Conservation (phyloP, 2,888 invertebrate genomes). For the Drosophila hamatofila region DNA sequence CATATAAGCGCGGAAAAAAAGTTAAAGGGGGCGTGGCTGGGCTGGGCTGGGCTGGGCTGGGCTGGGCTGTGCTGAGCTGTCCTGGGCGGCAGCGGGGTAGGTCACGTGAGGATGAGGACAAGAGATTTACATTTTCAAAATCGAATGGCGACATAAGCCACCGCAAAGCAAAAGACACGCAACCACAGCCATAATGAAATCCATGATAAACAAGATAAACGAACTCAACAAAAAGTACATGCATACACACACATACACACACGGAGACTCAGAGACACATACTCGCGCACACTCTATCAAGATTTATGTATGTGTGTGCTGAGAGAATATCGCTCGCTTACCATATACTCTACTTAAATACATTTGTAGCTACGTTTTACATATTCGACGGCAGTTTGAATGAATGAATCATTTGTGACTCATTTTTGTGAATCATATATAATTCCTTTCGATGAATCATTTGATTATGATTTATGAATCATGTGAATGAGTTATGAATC, state of each 20-base stretch:
- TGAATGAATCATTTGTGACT: no score
- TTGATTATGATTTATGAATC: background rate
- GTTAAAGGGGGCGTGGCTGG: background rate
- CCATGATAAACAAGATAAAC: constrained; percentile 78
- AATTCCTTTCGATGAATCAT: background rate
- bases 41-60: background rate
- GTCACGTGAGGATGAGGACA: constrained; percentile 46
- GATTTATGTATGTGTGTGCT: background rate
- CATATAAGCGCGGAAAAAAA: background rate
- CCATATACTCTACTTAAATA: background rate
- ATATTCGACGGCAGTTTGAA: background rate
- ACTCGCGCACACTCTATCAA: constrained; percentile 1
- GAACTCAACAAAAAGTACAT: constrained; percentile 53
- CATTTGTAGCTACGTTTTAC: background rate
- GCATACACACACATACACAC: constrained; percentile 4
- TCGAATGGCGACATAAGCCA: constrained; percentile 80
- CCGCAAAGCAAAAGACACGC: constrained; percentile 80
- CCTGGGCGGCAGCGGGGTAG: no score
- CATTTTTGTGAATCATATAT: background rate
- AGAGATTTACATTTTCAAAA: constrained; percentile 80
- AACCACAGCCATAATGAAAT: constrained; percentile 77
- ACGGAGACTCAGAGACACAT: background rate
- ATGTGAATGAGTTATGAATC: background rate
- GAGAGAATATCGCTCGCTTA: background rate
- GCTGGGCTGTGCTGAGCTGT: background rate